Evolutionary conservation across 2,797 vertebrate species (phyloP).

Genomic region (Cottoperca gobio): DNA sequence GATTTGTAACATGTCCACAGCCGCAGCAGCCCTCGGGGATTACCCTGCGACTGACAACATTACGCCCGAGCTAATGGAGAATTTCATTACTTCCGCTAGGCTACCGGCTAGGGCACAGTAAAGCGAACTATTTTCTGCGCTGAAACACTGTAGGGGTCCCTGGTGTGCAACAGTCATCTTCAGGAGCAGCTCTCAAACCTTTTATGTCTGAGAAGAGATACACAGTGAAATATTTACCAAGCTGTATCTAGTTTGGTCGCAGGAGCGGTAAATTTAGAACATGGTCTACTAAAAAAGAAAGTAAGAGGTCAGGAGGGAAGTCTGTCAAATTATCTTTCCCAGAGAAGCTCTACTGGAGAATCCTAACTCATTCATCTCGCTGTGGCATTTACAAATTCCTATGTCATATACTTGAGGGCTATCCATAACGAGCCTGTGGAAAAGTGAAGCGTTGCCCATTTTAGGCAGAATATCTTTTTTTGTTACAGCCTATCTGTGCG

Average conservation of each 20-base stretch:
- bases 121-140: conserved; percentile 63
- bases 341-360: conserved; percentile 19
- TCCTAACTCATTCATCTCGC: conserved; percentile 24
- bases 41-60: conserved; percentile 47
- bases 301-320: background rate
- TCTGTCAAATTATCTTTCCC: conserved; percentile 22
- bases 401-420: conserved; percentile 9
- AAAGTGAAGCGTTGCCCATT: conserved; percentile 25
- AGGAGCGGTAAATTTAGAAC: conserved; percentile 55
- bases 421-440: conserved; percentile 29
- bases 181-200: conserved; percentile 55
- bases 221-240: conserved; percentile 77
- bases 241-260: conserved; percentile 37
- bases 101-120: conserved; percentile 52
- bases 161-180: conserved; percentile 45
- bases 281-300: conserved; percentile 20
- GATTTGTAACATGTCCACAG: conserved; percentile 55
- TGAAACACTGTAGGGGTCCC: conserved; percentile 45
- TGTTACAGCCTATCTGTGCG: background rate
- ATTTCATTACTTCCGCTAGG: conserved; percentile 65
- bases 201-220: conserved; percentile 62
- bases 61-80: conserved; percentile 67
- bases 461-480: conserved; percentile 16
- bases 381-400: conserved; percentile 12
- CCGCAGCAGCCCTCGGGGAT: conserved; percentile 43